phyloP scores from a whole-genome alignment of 2,797 vertebrate species.

The Ptychadena robeensis region DNA sequence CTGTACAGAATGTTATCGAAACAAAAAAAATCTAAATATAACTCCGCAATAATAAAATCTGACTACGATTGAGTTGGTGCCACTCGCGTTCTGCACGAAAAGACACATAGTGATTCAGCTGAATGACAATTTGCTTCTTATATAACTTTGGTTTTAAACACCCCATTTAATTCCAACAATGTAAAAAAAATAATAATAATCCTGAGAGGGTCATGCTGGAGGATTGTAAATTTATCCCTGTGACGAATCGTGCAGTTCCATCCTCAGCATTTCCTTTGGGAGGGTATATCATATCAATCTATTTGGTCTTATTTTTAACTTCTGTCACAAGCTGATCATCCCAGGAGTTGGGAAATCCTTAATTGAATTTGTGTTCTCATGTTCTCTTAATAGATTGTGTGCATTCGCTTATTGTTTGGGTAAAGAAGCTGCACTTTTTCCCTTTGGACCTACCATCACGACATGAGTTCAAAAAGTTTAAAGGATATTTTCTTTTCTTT shows the following conservation, averaged over 20 bases:
- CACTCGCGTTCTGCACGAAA: not conserved
- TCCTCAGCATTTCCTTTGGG: not conserved
- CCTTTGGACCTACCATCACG: slow-evolving; percentile 10
- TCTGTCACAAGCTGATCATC: slow-evolving; percentile 19
- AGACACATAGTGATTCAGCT: not conserved
- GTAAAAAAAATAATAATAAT: not conserved
- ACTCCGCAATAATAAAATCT: not conserved
- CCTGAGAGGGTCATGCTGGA: not conserved
- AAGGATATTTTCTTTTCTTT: not conserved
- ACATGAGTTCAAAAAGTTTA: not conserved
- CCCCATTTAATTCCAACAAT: slow-evolving; percentile 5
- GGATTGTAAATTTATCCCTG: not conserved
- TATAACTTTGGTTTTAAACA: slow-evolving; percentile 24
- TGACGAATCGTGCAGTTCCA: slow-evolving; percentile 26
- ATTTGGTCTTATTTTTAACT: not conserved
- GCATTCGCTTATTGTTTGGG: not conserved
- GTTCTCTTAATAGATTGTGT: slow-evolving; percentile 35
- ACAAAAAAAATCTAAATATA: not conserved
- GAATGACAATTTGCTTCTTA: not conserved
- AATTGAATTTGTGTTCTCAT: slow-evolving; percentile 11
- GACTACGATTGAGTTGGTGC: not conserved
- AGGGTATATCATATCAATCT: not conserved
- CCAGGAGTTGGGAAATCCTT: slow-evolving; percentile 3
- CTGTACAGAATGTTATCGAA: not conserved
- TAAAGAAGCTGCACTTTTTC: not conserved